phyloP scores from a whole-genome alignment of 2,113 vertebrate genomes.

The Merops nubicus region DNA sequence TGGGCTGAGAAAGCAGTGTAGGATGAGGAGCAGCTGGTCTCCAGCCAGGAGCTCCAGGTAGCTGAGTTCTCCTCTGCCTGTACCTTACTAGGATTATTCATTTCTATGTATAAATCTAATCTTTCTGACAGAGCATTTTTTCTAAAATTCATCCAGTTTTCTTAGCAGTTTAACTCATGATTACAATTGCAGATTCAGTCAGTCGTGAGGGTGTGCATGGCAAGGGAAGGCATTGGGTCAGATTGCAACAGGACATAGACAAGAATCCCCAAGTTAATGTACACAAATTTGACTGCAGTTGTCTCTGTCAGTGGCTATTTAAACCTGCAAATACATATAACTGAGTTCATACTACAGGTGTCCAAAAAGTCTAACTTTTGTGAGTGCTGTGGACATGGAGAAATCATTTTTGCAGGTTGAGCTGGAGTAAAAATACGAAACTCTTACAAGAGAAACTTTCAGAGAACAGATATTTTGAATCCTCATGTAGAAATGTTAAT shows the following conservation, averaged over 20 bases:
- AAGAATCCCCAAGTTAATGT: neutral
- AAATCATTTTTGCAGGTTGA: neutral
- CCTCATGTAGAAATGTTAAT: neutral
- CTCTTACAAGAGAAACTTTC: neutral
- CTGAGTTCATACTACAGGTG: neutral
- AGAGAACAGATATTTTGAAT: neutral
- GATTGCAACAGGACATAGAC: neutral
- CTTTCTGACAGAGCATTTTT: neutral
- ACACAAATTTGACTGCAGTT: neutral
- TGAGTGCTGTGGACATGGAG: neutral
- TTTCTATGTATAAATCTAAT: neutral
- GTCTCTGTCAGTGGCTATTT: neutral
- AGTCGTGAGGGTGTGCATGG: neutral
- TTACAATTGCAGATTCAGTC: neutral
- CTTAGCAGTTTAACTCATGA: neutral
- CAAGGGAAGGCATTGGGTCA: neutral
- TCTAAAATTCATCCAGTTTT: neutral
- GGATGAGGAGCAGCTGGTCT: neutral
- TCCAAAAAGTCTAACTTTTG: neutral
- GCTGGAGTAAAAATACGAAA: neutral
- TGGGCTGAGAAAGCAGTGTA: neutral
- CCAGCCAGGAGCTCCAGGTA: neutral
- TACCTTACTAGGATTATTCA: neutral
- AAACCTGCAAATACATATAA: neutral
- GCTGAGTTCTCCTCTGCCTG: neutral